Conservation (phyloP, 1,140 invertebrate species). For the Hormaphis cornu region DNA sequence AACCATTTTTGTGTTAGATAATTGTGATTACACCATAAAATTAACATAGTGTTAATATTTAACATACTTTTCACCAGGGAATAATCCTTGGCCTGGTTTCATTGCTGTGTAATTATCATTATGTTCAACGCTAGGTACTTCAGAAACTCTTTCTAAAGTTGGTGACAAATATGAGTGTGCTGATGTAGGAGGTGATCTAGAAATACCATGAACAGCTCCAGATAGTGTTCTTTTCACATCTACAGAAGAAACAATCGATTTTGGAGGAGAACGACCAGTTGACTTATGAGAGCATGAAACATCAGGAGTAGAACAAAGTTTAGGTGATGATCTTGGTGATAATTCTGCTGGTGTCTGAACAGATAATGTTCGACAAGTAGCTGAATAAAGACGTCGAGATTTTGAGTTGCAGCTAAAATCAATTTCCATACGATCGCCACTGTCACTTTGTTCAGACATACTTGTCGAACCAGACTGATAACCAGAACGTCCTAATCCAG, state of each 20-base stretch:
- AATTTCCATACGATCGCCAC: conserved; percentile 70
- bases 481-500: conserved; percentile 8
- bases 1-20: no score
- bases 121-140: conserved; percentile 2
- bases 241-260: conserved; percentile 12
- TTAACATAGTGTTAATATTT: background rate
- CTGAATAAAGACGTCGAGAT: conserved; percentile 12
- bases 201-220: conserved; percentile 20
- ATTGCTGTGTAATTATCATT: conserved; percentile 6
- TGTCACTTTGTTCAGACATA: conserved; percentile 54
- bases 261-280: conserved; percentile 20
- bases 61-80: conserved; percentile 9
- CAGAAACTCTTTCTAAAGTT: conserved; percentile 21
- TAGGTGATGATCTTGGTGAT: conserved; percentile 37
- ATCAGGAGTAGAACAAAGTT: conserved; percentile 33
- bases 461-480: conserved; percentile 45
- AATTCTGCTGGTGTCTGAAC: conserved; percentile 35
- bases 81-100: conserved; percentile 3
- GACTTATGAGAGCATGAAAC: background rate
- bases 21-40: no score
- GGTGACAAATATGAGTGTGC: conserved; percentile 17
- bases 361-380: conserved; percentile 9
- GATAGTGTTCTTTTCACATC: conserved; percentile 20
- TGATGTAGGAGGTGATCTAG: conserved; percentile 24
- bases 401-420: conserved; percentile 51